Evolutionary conservation across 2,797 vertebrate genomes (phyloP), one percentile per base, ranked within the genome.

Genomic region (Silurus aristotelis): DNA sequence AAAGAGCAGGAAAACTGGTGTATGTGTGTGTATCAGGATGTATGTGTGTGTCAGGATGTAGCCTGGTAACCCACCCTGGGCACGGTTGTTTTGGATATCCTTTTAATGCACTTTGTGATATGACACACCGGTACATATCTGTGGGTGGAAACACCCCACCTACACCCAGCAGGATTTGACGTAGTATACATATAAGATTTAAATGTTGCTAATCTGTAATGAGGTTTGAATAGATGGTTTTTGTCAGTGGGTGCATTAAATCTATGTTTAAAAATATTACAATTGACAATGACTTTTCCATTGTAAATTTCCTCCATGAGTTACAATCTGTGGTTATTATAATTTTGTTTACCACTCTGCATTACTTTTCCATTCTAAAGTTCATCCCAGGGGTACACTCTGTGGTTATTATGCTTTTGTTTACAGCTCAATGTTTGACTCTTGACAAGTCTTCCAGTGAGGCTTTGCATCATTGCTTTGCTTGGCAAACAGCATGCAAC

Each of bases 81-180:
- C 75, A 86, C 79, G 64, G 70, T 76, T 46, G 48, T 15, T 82
- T 86, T 81, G 87, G 86, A 88, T 80, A 83, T 88, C 86, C 87
- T 84, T n/a, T 52, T 55, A 83, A 72, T 55, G 75, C 64, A 84
- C 85, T 79, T 61, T 61, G 80, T 86, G 87, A 87, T 77, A 75
- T 71, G 64, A 80, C 70, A 68, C 83, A 83, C 71, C 58, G 43
- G 85, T 72, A 87, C 82, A 86, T 71, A 61, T 63, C 83, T 22
- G 58, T 68, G 79, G 58, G 86, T 46, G 58, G 66, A 75, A 20
- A 64, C n/a, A 63, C 55, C 25, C 19, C 71, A 63, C 38, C 43
- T 88, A 76, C 73, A 82, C 76, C 43, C 46, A 60, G 80, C 25
- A 88, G 89, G 88, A 90, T 84, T 71, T 83, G 56, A 87, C 73